phyloP scores from a whole-genome alignment of 2,113 vertebrate species.

The Apodemus sylvaticus region DNA sequence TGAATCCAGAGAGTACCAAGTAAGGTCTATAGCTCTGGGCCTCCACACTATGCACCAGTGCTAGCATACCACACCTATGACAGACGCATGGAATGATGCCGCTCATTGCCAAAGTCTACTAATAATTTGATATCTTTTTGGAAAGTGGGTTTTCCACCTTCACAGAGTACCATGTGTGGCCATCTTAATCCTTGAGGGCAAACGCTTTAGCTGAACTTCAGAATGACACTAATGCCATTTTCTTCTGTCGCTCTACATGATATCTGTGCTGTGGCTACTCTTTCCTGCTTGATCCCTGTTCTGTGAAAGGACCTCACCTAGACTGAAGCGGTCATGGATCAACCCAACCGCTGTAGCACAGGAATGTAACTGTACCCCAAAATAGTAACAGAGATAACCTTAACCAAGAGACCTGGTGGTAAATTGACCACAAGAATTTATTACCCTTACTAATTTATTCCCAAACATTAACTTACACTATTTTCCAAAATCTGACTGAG shows the following conservation, averaged over 20 bases:
- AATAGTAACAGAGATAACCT: background rate
- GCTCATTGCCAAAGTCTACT: background rate
- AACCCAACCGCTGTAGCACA: background rate
- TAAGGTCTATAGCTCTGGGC: background rate
- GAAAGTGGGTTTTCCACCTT: background rate
- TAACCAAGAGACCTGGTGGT: background rate
- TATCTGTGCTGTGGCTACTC: background rate
- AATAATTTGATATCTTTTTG: background rate
- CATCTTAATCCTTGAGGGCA: background rate
- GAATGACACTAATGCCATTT: background rate
- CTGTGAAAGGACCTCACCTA: background rate
- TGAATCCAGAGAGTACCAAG: background rate
- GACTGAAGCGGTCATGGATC: background rate
- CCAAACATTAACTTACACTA: constrained; percentile 26
- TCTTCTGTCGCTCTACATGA: background rate
- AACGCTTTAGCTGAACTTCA: background rate
- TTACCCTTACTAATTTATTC: background rate
- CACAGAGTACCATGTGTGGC: background rate
- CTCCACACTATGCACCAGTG: background rate
- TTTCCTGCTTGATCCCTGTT: background rate
- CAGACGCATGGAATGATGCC: background rate
- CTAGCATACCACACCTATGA: background rate
- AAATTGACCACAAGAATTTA: background rate
- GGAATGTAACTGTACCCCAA: background rate
- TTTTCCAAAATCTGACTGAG: constrained; percentile 10